Conservation (phyloP, 1,140 invertebrate genomes). For the Drosophila melanica region DNA sequence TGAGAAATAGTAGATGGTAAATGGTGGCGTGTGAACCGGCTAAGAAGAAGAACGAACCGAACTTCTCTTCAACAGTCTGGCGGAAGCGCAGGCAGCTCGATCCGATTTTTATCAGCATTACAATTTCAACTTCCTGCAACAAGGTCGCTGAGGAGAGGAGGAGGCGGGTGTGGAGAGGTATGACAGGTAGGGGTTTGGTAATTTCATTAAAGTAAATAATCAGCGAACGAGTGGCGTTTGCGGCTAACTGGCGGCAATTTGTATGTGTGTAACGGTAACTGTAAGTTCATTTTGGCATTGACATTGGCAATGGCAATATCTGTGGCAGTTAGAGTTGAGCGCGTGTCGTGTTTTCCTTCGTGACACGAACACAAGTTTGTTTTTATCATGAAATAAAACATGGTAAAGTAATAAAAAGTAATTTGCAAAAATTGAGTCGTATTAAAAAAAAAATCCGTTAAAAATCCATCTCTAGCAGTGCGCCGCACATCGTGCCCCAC, state of each 20-base stretch:
- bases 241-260: constrained; percentile 66
- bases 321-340: not conserved
- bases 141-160: constrained; percentile 46
- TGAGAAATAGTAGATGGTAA: not conserved
- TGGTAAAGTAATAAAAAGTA: not conserved
- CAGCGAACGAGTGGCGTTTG: constrained; percentile 37
- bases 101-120: constrained; percentile 69
- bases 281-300: constrained; percentile 17
- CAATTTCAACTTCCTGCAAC: constrained; percentile 72
- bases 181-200: constrained; percentile 30
- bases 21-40: constrained; percentile 61
- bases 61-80: not conserved
- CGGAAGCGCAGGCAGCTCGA: constrained; percentile 29
- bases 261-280: constrained; percentile 64
- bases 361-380: too few species aligned
- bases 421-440: not conserved
- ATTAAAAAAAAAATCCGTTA: too few species aligned
- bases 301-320: constrained; percentile 19
- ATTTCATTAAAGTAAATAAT: constrained; percentile 77
- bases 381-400: too few species aligned
- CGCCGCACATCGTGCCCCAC: not conserved
- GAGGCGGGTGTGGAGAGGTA: not conserved
- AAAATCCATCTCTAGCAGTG: too few species aligned
- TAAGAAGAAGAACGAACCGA: not conserved
- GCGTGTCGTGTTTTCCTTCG: too few species aligned